Conservation (phyloP, 2,113 vertebrate species). For the Otus sunia region DNA sequence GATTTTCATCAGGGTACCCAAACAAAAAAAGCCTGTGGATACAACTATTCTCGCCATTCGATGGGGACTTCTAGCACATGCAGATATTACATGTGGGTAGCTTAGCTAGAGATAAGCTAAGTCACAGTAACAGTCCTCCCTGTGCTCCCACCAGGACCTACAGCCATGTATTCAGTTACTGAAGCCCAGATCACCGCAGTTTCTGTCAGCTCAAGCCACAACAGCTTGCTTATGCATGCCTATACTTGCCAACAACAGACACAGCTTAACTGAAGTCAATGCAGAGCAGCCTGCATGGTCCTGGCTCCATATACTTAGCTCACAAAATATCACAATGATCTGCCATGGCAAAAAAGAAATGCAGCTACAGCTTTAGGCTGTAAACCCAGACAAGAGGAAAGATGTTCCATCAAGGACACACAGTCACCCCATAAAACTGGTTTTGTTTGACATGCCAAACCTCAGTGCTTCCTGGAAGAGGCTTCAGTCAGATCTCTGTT, state of each 20-base stretch:
- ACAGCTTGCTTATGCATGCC: not conserved
- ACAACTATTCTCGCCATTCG: not conserved
- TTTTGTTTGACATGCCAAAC: constrained; percentile 13
- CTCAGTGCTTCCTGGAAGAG: constrained; percentile 31
- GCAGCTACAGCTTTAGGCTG: not conserved
- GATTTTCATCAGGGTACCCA: not conserved
- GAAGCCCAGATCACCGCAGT: not conserved
- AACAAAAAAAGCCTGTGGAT: not conserved
- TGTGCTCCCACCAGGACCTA: not conserved
- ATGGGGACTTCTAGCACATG: not conserved
- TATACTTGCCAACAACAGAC: not conserved
- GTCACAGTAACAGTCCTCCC: not conserved
- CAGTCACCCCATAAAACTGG: constrained; percentile 25
- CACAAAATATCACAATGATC: not conserved
- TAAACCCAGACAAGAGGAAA: constrained; percentile 1
- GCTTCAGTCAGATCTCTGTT: not conserved
- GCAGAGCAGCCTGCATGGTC: not conserved
- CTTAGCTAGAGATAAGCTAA: not conserved
- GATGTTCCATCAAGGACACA: not conserved
- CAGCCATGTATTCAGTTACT: not conserved
- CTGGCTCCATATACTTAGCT: not conserved
- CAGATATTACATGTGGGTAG: not conserved
- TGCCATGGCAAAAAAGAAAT: not conserved
- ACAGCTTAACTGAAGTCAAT: not conserved
- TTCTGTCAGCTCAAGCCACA: not conserved